Evolutionary conservation across 1,140 invertebrate genomes (phyloP).

Genomic region (Danaus melanippus): DNA sequence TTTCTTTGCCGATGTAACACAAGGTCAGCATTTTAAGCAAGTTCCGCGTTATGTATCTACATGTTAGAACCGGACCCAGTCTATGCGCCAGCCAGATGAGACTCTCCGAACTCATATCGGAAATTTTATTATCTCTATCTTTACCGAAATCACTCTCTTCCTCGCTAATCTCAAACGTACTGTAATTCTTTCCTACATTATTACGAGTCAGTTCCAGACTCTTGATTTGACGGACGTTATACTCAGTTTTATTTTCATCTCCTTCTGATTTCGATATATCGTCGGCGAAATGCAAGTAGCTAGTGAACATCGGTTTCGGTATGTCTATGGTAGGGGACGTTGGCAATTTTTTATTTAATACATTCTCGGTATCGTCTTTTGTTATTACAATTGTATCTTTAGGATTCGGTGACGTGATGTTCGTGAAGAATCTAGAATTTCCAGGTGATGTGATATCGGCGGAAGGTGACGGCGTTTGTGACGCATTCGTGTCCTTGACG

Average conservation of each 20-base stretch:
- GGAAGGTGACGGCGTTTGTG: constrained; percentile 46
- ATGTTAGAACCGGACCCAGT: constrained; percentile 94
- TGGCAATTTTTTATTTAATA: constrained; percentile 26
- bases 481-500: constrained; percentile 33
- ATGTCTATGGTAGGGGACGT: constrained; percentile 60
- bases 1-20: constrained; percentile 92
- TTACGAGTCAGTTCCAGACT: constrained; percentile 29
- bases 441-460: constrained; percentile 38
- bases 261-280: constrained; percentile 42
- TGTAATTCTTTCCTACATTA: constrained; percentile 8
- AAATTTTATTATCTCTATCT: constrained; percentile 75
- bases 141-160: constrained; percentile 27
- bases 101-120: constrained; percentile 92
- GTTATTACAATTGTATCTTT: constrained; percentile 28
- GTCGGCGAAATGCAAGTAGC: constrained; percentile 56
- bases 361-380: constrained; percentile 34
- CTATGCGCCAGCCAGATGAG: constrained; percentile 93
- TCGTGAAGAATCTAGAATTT: constrained; percentile 41
- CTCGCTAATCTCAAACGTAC: constrained; percentile 21
- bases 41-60: constrained; percentile 91
- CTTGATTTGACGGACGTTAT: constrained; percentile 19
- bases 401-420: constrained; percentile 12
- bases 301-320: constrained; percentile 63
- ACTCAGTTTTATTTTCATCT: constrained; percentile 7
- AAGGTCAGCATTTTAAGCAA: constrained; percentile 93